phyloP scores from a whole-genome alignment of 2,888 invertebrate species.

The Chirona hameri region DNA sequence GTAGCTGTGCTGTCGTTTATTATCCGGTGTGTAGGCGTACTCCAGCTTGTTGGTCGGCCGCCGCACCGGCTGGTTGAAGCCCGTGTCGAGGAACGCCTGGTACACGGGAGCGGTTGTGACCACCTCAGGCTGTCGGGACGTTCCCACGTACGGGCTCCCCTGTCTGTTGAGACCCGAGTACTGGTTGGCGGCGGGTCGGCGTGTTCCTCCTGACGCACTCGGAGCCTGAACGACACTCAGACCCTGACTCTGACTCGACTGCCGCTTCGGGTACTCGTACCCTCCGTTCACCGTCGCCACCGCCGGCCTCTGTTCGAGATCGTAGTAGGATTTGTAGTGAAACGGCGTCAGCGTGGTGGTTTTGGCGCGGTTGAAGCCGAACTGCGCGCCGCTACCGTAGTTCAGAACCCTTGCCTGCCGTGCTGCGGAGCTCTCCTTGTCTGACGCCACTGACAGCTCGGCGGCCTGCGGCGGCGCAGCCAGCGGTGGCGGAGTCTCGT shows the following conservation, averaged over 20 bases:
- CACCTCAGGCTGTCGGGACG: not conserved
- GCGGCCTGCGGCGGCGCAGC: not conserved
- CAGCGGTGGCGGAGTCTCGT: not conserved
- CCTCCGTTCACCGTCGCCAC: no score
- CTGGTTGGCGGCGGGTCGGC: not conserved
- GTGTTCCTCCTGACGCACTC: not conserved
- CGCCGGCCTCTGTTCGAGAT: not conserved
- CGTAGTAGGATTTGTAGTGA: constrained; percentile 1
- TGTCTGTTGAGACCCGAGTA: not conserved
- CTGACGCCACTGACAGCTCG: not conserved
- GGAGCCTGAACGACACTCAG: not conserved
- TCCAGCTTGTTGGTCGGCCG: not conserved
- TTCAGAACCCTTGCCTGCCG: not conserved
- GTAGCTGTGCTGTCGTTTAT: not conserved
- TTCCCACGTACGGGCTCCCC: not conserved
- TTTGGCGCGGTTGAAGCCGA: not conserved
- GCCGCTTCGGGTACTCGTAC: not conserved
- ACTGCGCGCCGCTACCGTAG: not conserved
- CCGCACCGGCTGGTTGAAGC: not conserved
- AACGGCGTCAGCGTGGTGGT: not conserved
- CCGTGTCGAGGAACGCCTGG: not conserved
- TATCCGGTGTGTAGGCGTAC: not conserved
- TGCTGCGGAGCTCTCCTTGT: no score
- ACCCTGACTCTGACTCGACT: not conserved
- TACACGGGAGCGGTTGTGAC: not conserved